These are phyloP conservation scores for Melieria crassipennis DNA, from an alignment of 2,888 invertebrate species.

Conservation along the genomic window DNA sequence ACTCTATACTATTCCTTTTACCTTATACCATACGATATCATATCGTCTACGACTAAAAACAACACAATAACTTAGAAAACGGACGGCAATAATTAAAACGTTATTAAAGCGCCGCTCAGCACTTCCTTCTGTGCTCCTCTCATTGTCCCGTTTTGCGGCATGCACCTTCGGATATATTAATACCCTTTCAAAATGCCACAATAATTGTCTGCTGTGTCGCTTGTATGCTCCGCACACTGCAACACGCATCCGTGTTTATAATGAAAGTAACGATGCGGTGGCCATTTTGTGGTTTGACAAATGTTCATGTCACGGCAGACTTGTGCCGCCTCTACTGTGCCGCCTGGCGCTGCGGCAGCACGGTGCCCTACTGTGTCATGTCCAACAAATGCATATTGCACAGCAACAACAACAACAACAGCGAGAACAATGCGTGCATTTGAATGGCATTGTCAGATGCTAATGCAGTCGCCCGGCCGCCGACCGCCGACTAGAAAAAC, in stretches of 20 bases:
- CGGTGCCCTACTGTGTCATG: constrained; percentile 15
- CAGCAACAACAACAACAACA: background rate
- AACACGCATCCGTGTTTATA: background rate
- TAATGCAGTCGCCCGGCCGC: constrained; percentile 18
- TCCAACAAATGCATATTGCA: constrained; percentile 12
- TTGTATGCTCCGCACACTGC: no score
- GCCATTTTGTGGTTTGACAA: constrained; percentile 33
- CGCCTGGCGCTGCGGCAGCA: background rate
- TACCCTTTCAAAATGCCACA: no score
- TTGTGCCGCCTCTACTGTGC: background rate
- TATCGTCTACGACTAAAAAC: no score
- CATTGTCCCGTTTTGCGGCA: no score
- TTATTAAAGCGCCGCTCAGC: no score
- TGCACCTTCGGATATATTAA: no score
- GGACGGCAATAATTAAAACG: no score
- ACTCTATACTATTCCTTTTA: no score
- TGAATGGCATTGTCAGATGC: constrained; percentile 23
- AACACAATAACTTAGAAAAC: no score
- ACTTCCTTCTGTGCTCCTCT: no score
- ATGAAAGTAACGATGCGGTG: constrained; percentile 28
- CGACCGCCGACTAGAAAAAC: constrained; percentile 7
- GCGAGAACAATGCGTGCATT: background rate
- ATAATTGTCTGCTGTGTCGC: no score
- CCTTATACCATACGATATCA: no score
- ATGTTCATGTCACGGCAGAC: constrained; percentile 28